Base-by-base conservation (phyloP, 2,797 vertebrate genomes). In the Gobionotothen gibberifrons region DNA sequence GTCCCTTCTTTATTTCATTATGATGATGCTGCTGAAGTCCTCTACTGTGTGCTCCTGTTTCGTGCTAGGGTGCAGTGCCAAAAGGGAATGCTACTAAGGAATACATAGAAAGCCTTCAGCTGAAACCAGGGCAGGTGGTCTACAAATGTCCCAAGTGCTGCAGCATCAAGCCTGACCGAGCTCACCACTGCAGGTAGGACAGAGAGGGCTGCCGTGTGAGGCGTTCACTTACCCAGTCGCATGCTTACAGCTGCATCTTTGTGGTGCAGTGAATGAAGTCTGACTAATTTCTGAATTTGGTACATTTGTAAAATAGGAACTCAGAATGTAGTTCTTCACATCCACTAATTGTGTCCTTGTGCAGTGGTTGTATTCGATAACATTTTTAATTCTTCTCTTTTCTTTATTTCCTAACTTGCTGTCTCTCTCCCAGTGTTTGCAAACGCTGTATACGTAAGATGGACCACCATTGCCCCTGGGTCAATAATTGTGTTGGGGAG, bases 101-200 rank as follows among this genome's bases (percentile, higher is more conserved):
- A 86, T 99, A 98, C 91, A 99, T 99, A 2, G 97, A 99, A 92
- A 99, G 98, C 90, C 95, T 99, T 84, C 97, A 99, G 91, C 90
- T 99, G 80, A 99, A 99, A 90, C 98, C 98, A 1, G 98, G 98
- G 22, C 97, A 99, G 90, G 98, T 99, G 91, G 97, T 99, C 76
- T 99, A 99, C 94, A 99, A 99, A 91, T 99, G 98, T 90, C 97
- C 98, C 79, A 99, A 99, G 77, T 99, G 98, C 91, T 97, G 97
- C 94, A 99, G 98, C 93, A 99, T 99, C 92, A 99, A 99, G 88
- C 98, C 98, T 0, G 98, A 99, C 90, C 91, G 98, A 90, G 98
- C 98, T 52, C 98, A 99, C 90, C 98, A 99, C 94, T 99, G 98
- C 96, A 99, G 98, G 98, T 99, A 95, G 81, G 63, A 3, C 70